Evolutionary conservation across 1,140 invertebrate genomes (phyloP), one percentile per base, ranked within the genome.

Genomic region (Cyphomyrmex costatus): DNA sequence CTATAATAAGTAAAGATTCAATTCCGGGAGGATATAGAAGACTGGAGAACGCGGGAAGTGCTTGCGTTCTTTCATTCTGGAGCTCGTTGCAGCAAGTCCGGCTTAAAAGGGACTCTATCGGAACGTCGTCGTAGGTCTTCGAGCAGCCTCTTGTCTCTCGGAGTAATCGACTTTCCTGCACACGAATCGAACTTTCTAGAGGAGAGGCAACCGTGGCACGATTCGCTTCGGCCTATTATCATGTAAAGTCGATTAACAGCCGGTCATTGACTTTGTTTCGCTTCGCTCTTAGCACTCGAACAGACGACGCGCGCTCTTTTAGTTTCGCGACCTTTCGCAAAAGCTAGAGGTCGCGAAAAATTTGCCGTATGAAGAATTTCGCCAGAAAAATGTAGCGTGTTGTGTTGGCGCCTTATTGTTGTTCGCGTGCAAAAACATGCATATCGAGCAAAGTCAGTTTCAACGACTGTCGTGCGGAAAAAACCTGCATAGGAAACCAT

Each of bases 141-240:
- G 74, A 88, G 63, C 73, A 61, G 46, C n/a, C 84, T 86, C 76
- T 83, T 83, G 84, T 80, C 84, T 79, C 84, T 60, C 27, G 36
- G 21, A 79, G 76, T 86, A 86, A 86, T 88, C 87, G 80, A 89
- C 85, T 89, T 90, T 90, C 86, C 60, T 88, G 88, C 86, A 85
- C 85, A 78, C 82, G 71, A 85, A 90, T 76, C 78, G 71, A 86
- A 88, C 86, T 77, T 86, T 85, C 86, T 86, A 83, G 46, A 74
- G 53, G 70, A 89, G 82, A 89, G 82, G 56, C 53, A 83, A 83
- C 79, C 70, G 53, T 77, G 83, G 83, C 83, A 74, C 79, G 82
- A 91, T 88, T 85, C 58, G 82, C 80, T 63, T 90, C 77, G 86
- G 73, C 66, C 85, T 83, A 83, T 86, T 86, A 83, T 73, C 78